Percentiles rank a stretch among this genome's conserved stretches.
Conservation (phyloP, 2,888 invertebrate genomes). For the Pelosia muscerda region DNA sequence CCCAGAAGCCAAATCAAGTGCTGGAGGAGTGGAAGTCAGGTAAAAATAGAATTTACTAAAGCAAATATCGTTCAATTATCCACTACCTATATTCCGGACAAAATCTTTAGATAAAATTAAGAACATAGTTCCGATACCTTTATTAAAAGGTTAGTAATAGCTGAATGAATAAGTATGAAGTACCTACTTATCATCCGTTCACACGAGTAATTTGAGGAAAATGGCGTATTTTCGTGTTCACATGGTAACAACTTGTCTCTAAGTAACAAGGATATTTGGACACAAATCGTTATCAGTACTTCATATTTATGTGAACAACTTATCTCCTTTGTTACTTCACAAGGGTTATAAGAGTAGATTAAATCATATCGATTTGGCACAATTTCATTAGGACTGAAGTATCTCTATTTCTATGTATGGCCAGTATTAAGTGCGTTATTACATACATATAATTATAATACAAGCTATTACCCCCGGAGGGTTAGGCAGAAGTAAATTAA, state of each 20-base stretch:
- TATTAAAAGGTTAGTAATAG: background rate
- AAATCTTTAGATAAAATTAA: background rate
- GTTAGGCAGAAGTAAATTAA: too few species aligned
- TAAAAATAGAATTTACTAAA: background rate
- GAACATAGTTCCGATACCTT: background rate
- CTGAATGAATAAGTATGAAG: slow-evolving; percentile 5
- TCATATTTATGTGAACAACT: slow-evolving; percentile 5
- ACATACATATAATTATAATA: too few species aligned
- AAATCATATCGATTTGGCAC: background rate
- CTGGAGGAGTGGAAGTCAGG: too few species aligned
- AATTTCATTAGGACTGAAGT: slow-evolving; percentile 1
- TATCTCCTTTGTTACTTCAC: background rate
- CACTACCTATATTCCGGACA: background rate
- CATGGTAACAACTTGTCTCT: background rate
- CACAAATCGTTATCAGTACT: slow-evolving; percentile 13
- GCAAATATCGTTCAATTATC: background rate
- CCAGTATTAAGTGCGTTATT: background rate
- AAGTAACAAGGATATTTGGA: slow-evolving; percentile 10
- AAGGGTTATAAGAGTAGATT: slow-evolving; percentile 1
- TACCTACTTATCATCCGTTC: slow-evolving; percentile 9
- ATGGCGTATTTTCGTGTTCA: slow-evolving; percentile 9
- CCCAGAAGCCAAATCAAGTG: too few species aligned
- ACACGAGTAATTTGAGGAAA: slow-evolving; percentile 21
- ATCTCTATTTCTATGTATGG: background rate
- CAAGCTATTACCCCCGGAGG: too few species aligned